phyloP scores from a whole-genome alignment of 2,113 vertebrate genomes.

The Megaptera novaeangliae region DNA sequence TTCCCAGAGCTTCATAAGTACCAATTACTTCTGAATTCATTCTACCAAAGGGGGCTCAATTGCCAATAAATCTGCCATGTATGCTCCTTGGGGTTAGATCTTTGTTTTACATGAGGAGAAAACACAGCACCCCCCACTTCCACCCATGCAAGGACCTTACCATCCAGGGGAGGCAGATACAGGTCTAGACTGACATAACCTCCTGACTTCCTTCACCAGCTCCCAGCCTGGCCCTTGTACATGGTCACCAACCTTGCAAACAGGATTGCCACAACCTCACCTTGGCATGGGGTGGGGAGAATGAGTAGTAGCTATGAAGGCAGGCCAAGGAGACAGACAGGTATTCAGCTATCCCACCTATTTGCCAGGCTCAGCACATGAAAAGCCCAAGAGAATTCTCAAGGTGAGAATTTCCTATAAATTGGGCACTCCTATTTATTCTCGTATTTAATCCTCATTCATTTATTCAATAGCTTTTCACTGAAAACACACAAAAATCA shows the following conservation, averaged over 20 bases:
- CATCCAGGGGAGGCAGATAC: not conserved
- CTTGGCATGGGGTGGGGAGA: not conserved
- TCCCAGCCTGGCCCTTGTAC: not conserved
- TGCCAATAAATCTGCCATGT: not conserved
- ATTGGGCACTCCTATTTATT: not conserved
- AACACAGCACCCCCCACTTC: not conserved
- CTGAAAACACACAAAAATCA: not conserved
- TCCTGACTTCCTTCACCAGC: not conserved
- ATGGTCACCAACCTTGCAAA: not conserved
- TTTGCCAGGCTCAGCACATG: not conserved
- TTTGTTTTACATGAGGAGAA: not conserved
- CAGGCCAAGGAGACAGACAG: not conserved
- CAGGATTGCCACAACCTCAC: not conserved
- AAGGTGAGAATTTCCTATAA: not conserved
- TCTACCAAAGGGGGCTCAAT: not conserved
- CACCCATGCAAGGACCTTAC: not conserved
- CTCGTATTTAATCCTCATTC: not conserved
- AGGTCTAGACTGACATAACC: not conserved
- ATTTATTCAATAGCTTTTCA: not conserved
- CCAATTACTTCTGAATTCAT: not conserved
- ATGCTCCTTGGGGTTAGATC: not conserved
- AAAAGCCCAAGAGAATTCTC: not conserved
- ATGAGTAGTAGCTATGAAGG: not conserved
- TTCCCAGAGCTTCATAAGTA: not conserved
- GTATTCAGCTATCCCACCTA: not conserved